Evolutionary conservation across 2,888 invertebrate species (phyloP).

Genomic region (Pristionchus exspectatus): DNA sequence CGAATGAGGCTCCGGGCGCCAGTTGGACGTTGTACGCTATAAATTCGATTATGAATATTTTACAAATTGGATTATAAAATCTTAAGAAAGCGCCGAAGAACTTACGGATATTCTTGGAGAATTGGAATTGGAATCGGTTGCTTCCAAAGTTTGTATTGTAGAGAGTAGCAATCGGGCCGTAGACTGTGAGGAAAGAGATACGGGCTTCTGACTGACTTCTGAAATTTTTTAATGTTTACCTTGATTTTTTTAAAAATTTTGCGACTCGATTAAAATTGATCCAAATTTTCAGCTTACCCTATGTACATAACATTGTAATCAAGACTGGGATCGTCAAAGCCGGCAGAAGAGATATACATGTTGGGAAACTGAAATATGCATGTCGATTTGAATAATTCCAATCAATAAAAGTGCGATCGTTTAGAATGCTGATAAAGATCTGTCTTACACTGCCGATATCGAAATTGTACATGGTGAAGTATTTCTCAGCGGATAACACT

Average conservation of each 20-base stretch:
- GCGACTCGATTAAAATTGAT: neutral
- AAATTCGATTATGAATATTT: neutral
- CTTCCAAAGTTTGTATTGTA: neutral
- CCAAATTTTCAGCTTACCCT: neutral
- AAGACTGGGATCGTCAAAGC: neutral
- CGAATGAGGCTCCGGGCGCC: neutral
- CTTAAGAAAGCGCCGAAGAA: no score
- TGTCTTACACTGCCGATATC: slow-evolving; percentile 21
- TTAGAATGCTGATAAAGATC: no score
- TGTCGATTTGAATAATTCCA: no score
- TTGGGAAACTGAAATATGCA: neutral
- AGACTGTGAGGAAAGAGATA: neutral
- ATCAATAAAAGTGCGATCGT: no score
- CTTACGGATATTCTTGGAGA: neutral
- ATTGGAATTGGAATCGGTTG: neutral
- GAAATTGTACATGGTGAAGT: slow-evolving; percentile 30
- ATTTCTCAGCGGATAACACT: neutral
- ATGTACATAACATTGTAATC: neutral
- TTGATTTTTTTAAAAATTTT: no score
- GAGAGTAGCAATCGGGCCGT: neutral
- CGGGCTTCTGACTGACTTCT: neutral
- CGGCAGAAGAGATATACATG: neutral
- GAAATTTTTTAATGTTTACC: no score
- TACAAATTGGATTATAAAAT: no score
- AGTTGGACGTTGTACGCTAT: neutral